Conservation (phyloP, 2,797 vertebrate genomes). For the Melanotaenia maccullochi region DNA sequence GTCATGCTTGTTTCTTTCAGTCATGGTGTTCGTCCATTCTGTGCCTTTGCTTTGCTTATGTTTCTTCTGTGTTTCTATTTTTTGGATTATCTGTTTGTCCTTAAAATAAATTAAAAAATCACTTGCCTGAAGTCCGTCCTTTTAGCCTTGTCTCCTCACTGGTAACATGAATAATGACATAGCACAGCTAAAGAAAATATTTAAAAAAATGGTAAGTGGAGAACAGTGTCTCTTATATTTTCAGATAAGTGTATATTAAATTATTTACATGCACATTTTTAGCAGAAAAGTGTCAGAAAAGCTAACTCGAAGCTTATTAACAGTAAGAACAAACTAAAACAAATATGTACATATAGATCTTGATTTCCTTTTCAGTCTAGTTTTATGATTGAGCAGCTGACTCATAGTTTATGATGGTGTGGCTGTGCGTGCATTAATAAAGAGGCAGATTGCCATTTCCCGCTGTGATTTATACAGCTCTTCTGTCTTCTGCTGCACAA, state of each 20-base stretch:
- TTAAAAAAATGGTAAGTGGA: conserved; percentile 12
- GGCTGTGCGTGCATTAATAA: conserved; percentile 69
- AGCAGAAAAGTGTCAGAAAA: conserved; percentile 22
- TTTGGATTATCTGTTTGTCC: not conserved
- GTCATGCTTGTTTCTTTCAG: too few species aligned
- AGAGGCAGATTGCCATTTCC: conserved; percentile 78
- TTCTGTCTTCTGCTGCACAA: conserved; percentile 64
- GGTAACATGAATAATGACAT: not conserved
- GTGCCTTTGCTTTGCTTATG: not conserved
- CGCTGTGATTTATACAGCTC: conserved; percentile 76
- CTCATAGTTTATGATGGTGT: conserved; percentile 57
- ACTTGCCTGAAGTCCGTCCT: not conserved
- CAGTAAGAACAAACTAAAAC: conserved; percentile 45
- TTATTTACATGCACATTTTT: conserved; percentile 7
- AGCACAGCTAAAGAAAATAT: not conserved
- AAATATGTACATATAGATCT: conserved; percentile 45
- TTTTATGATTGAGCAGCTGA: conserved; percentile 72
- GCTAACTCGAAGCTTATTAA: conserved; percentile 11
- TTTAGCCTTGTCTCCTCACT: not conserved
- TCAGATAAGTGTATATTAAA: conserved; percentile 9
- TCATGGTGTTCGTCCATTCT: not conserved
- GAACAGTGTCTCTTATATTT: not conserved
- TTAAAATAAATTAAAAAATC: not conserved
- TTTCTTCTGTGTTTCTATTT: not conserved
- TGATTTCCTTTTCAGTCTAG: conserved; percentile 54